Conservation (phyloP, 2,113 vertebrate genomes). For the Tachycineta bicolor region DNA sequence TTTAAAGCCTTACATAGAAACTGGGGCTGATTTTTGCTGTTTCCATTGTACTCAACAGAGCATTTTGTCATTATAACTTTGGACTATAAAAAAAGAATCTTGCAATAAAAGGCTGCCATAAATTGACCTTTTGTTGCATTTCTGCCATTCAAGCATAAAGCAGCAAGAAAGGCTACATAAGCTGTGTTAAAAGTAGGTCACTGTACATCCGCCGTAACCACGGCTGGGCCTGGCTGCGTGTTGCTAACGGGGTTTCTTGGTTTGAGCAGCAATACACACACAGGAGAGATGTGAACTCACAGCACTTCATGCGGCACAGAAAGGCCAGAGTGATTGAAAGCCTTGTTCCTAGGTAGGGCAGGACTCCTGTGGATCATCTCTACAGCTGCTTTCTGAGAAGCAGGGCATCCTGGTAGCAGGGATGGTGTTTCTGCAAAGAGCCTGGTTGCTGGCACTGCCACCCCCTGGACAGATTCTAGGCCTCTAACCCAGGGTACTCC, state of each 20-base stretch:
- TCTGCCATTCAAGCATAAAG: conserved; percentile 63
- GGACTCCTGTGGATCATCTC: not conserved
- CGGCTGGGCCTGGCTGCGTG: not conserved
- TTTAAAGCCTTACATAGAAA: conserved; percentile 12
- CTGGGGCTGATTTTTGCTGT: conserved; percentile 7
- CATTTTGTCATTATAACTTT: conserved; percentile 27
- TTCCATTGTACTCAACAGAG: not conserved
- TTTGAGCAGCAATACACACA: not conserved
- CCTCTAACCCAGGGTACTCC: not conserved
- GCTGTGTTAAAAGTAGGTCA: conserved; percentile 59
- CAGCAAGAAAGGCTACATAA: conserved; percentile 35
- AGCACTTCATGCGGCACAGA: rapidly evolving
- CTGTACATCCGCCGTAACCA: conserved; percentile 29
- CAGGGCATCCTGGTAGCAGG: not conserved
- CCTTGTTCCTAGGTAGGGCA: not conserved
- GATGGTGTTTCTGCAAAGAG: not conserved
- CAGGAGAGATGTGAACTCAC: not conserved
- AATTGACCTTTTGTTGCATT: conserved; percentile 63
- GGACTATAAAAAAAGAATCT: not conserved
- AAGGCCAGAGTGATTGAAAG: not conserved
- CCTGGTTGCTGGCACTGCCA: not conserved
- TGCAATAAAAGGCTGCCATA: conserved; percentile 49
- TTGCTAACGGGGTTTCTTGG: not conserved
- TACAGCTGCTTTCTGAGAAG: not conserved
- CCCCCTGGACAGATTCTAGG: not conserved